Base-by-base conservation (phyloP, 2,888 invertebrate species). In the Melipona beecheii region DNA sequence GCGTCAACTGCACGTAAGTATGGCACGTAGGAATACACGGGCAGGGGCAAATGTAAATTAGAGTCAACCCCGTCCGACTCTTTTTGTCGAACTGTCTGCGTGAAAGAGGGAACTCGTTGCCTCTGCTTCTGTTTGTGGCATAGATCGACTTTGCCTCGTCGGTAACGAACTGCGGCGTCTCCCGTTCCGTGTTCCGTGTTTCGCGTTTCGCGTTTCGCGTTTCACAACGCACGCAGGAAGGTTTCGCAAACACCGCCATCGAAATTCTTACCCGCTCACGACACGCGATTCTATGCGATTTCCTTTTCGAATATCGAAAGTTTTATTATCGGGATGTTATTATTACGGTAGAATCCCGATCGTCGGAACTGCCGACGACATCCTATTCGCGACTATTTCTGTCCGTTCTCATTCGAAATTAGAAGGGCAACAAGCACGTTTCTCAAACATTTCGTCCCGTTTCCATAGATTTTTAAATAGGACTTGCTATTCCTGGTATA, bases 21-120 rank as follows among this genome's bases (percentile, higher is more conserved):
- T 17, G 24, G 6, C 11, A 31, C 4, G 4, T 31, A 19, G 83
- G 36, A 36, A 36, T 85, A 86, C 82, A 76, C 79, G 83, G 76
- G 85, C 81, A 54, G 58, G 66, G 58, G 65, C 54, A 75, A 91
- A 91, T 92, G 87, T 89, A 92, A 92, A 92, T 91, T 91, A 90
- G 82, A 86, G 87, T 86, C 87, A 90, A 89, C 84, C 86, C 89
- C 84, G 87, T 89, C 83, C 83, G 85, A 75, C 83, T 86, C 86
- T 92, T 92, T 92, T 92, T 90, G 89, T 88, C 77, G 80, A 66
- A 52, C 77, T 74, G 80, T 70, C 79, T 81, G 81, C 78, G 86
- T 81, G 77, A 81, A 72, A 79, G 83, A 80, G 75, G 62, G 75
- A 75, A 86, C 71, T 86, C 81, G 78, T 83, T 78, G 77, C 77